Evolutionary conservation across 2,113 vertebrate species (phyloP), one percentile per base, ranked within the genome.

Genomic region (Xerus inauris): DNA sequence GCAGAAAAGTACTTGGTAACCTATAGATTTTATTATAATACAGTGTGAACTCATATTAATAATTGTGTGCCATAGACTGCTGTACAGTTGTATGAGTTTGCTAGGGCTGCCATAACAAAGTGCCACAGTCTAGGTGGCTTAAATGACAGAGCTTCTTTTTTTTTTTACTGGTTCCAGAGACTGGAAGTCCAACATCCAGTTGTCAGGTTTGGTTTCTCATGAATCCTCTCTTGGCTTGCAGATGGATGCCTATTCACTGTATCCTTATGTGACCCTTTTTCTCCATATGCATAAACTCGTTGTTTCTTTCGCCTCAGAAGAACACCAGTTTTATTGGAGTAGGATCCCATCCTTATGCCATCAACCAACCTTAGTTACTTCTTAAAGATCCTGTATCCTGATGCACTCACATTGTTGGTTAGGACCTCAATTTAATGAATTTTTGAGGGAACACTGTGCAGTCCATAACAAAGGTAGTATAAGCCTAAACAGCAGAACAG

Each of bases 141-240:
- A 28, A 64, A 64, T 28, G 26, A 28, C 59, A 64, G 59, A 8
- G 9, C 2, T 64, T 64, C 11, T 28, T 64, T 8, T 26, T 64
- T 64, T 10, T 64, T 54, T 5, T 19, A 54, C 8, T 28, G 26
- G 59, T 64, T 64, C 26, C 8, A 20, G 59, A 28, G 47, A 71
- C 73, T 59, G 30, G 67, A 85, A 85, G 69, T 85, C 72, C 54
- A 94, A 94, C 24, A 32, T 82, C 67, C 40, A 28, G 20, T 35
- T 83, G 40, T 54, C 51, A 54, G 51, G 51, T 89, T 94, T 89
- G 47, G 17, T 89, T 67, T 94, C 79, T 94, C 57, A 64, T 57
- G 69, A 64, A 47, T 47, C 47, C 12, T 88, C 76, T 45, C 80
- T 64, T n/a, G 28, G 26, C 54, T 92, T 73, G 76, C 76, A 54